These are phyloP conservation scores for Pandion haliaetus DNA, from an alignment of 2,113 vertebrate species.

Conservation along the genomic window DNA sequence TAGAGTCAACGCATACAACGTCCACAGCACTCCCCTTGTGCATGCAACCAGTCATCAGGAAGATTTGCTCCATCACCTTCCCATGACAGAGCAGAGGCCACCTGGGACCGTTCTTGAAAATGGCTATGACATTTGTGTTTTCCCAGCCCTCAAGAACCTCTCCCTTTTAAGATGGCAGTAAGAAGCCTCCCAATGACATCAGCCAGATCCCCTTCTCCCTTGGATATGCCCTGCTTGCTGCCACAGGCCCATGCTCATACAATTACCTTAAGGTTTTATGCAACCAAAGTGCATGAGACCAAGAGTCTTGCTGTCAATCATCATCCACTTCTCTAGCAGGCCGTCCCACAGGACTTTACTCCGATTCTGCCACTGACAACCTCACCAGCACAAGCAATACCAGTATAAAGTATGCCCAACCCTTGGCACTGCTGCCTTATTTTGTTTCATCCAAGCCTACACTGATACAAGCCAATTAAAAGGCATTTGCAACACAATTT, in stretches of 20 bases:
- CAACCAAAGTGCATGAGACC: neutral
- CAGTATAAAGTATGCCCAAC: neutral
- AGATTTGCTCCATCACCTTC: neutral
- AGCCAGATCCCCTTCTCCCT: neutral
- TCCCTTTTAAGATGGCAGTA: neutral
- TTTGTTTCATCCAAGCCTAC: neutral
- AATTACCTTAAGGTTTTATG: neutral
- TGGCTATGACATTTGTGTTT: neutral
- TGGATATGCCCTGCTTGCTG: neutral
- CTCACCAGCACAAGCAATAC: neutral
- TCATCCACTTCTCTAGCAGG: neutral
- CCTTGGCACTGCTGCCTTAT: neutral
- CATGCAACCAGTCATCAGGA: neutral
- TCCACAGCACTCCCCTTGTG: neutral
- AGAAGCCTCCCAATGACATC: neutral
- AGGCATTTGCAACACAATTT: neutral
- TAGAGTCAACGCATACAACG: neutral
- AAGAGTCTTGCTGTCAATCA: neutral
- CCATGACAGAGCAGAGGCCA: neutral
- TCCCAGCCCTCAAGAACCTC: neutral
- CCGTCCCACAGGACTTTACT: neutral
- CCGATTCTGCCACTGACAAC: neutral
- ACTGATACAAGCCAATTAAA: neutral
- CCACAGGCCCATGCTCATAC: fast-evolving
- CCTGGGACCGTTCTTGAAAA: neutral